Evolutionary conservation across 2,797 vertebrate genomes (phyloP).

Genomic region (Periparus ater): DNA sequence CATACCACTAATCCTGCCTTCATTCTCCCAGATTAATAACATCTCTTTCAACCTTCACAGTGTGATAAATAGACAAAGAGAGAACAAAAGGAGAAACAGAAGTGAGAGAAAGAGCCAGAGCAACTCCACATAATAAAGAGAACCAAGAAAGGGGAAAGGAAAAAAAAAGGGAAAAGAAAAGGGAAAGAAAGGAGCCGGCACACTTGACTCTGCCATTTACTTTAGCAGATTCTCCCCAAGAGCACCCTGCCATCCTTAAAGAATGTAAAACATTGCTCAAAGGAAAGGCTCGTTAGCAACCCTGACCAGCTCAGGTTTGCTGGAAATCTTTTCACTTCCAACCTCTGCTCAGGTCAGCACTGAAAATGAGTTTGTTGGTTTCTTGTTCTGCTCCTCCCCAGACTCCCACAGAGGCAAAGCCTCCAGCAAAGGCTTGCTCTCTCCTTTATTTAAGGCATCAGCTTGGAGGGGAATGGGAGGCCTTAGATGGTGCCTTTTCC

Average conservation of each 20-base stretch:
- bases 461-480: fast-evolving
- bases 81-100: constrained; percentile 97
- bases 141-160: constrained; percentile 80
- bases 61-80: constrained; percentile 99
- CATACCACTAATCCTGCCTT: constrained; percentile 99
- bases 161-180: constrained; percentile 70
- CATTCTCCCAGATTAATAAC: constrained; percentile 99
- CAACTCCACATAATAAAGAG: constrained; percentile 86
- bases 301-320: constrained; percentile 76
- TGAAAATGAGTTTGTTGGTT: constrained; percentile 73
- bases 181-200: constrained; percentile 63
- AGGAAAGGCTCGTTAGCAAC: constrained; percentile 79
- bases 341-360: constrained; percentile 71
- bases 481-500: fast-evolving
- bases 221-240: constrained; percentile 68
- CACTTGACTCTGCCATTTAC: constrained; percentile 75
- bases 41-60: constrained; percentile 99
- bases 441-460: background rate
- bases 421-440: background rate
- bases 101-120: constrained; percentile 87
- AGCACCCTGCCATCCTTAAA: constrained; percentile 69
- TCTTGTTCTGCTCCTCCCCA: background rate
- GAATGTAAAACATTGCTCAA: constrained; percentile 73
- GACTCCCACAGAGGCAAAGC: constrained; percentile 35
- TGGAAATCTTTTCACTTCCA: constrained; percentile 76